A percentile compares a stretch with the other conserved stretches of the same genome.
phyloP scores from a whole-genome alignment of 2,888 invertebrate genomes.

The Hirtodrosophila histrioides region DNA sequence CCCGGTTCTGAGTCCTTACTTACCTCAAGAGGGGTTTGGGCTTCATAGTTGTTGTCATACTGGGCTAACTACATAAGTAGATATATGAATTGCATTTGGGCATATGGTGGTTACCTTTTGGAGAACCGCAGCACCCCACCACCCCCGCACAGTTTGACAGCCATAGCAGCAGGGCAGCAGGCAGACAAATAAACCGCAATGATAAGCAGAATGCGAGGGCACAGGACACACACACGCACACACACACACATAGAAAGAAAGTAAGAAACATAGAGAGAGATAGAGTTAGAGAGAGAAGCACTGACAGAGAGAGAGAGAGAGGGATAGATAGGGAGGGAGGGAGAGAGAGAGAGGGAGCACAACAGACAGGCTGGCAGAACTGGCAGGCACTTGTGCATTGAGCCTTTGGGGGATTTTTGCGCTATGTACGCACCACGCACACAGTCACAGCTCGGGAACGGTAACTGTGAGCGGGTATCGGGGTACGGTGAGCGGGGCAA shows the following conservation, averaged over 20 bases:
- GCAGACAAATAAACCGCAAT: slow-evolving; percentile 63
- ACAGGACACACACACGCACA: slow-evolving; percentile 25
- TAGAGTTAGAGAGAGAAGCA: background rate
- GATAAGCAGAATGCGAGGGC: slow-evolving; percentile 54
- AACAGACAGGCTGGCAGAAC: slow-evolving; percentile 42
- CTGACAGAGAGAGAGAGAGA: background rate
- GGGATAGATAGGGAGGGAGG: background rate
- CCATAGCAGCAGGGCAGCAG: slow-evolving; percentile 22
- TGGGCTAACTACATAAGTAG: slow-evolving; percentile 23
- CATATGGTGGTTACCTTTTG: slow-evolving; percentile 40
- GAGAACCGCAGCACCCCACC: background rate
- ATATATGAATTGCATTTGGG: slow-evolving; percentile 41
- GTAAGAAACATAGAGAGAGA: slow-evolving; percentile 2
- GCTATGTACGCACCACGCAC: slow-evolving; percentile 55
- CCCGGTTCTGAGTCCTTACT: background rate
- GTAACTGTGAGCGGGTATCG: background rate
- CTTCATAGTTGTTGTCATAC: slow-evolving; percentile 26
- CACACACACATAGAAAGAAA: slow-evolving; percentile 9
- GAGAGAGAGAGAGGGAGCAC: slow-evolving; percentile 2
- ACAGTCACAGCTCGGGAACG: slow-evolving; percentile 17
- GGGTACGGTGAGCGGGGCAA: background rate
- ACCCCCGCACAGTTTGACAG: slow-evolving; percentile 44
- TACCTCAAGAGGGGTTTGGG: background rate
- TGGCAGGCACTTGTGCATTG: slow-evolving; percentile 52
- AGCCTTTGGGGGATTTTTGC: slow-evolving; percentile 57